Base-by-base conservation (phyloP, 1,140 invertebrate species). In the Danaus melanippus region DNA sequence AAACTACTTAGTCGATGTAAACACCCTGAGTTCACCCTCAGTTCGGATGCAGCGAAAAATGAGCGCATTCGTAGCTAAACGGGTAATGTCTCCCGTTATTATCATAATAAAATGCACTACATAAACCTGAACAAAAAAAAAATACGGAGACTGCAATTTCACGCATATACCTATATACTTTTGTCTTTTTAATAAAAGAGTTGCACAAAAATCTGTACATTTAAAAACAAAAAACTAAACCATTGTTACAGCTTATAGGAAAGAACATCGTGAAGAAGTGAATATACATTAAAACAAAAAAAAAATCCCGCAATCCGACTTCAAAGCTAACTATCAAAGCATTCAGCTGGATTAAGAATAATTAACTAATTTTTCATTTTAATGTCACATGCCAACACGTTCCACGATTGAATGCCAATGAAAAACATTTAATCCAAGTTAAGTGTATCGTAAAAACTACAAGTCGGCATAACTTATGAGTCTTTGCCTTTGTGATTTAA, bases 331-430 rank as follows among this genome's bases (percentile, higher is more conserved):
- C 62, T 58, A 48, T 69, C 67, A 70, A 68, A 68, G 53, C 61
- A 62, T 66, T 75, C 66, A 74, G 57, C 46, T 70, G 72, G 79
- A 86, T 83, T 78, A 77, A 82, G 76, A 81, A 84, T 86, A 86
- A 86, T 86, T 86, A 84, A 79, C 76, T 75, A 77, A 86, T 86
- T 84, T 82, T 71, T 86, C 81, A 86, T 86, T 84, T 84, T 80
- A 82, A 86, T 84, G 83, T 83, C 78, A 84, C 79, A 86, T 84
- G 79, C 81, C 83, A 78, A 79, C 83, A 84, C 81, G 81, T 82
- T 67, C 70, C 60, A 47, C 58, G 60, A 68, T 64, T 56, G 60
- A 71, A 67, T 61, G 51, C 52, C 60, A 63, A 62, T 49, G 58
- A 64, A 71, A 76, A 75, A 77, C 70, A 72, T 76, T 83, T 86